Evolutionary conservation across 2,888 invertebrate species (phyloP).

Genomic region (Drosophila testacea): DNA sequence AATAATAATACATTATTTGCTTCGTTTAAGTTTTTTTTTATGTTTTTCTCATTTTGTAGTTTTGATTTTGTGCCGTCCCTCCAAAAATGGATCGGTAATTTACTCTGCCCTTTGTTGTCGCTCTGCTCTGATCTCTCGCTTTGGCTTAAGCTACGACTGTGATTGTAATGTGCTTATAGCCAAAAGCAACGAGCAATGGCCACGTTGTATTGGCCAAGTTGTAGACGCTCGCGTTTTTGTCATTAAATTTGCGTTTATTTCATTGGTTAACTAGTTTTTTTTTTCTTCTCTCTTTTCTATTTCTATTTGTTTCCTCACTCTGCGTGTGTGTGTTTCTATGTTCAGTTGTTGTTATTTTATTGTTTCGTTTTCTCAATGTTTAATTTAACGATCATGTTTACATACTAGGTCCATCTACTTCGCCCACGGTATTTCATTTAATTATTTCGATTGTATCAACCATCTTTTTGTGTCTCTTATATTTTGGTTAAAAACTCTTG

Average conservation of each 20-base stretch:
- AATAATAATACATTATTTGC: conserved; percentile 61
- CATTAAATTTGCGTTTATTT: conserved; percentile 81
- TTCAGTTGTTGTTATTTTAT: conserved; percentile 30
- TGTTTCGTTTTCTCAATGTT: conserved; percentile 65
- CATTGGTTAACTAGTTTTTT: conserved; percentile 78
- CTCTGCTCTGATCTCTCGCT: conserved; percentile 29
- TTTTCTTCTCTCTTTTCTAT: conserved; percentile 53
- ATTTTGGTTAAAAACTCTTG: neutral
- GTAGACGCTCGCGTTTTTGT: conserved; percentile 69
- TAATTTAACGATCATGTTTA: conserved; percentile 76
- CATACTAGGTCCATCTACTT: conserved; percentile 62
- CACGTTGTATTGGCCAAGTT: conserved; percentile 78
- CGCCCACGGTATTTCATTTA: conserved; percentile 65
- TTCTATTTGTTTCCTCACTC: conserved; percentile 44
- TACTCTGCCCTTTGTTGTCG: conserved; percentile 35
- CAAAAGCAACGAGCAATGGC: conserved; percentile 53
- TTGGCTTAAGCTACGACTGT: conserved; percentile 9
- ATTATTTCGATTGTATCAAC: conserved; percentile 50
- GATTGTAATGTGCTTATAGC: conserved; percentile 55
- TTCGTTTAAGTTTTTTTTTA: conserved; percentile 34
- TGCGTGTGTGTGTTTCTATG: conserved; percentile 22
- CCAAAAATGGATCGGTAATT: conserved; percentile 10
- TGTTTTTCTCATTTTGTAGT: conserved; percentile 67
- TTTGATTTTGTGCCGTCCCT: conserved; percentile 51
- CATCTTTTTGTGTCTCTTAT: conserved; percentile 16